Evolutionary conservation across 2,113 vertebrate genomes (phyloP), one percentile per base, ranked within the genome.

Genomic region (Cyanoderma ruficeps): DNA sequence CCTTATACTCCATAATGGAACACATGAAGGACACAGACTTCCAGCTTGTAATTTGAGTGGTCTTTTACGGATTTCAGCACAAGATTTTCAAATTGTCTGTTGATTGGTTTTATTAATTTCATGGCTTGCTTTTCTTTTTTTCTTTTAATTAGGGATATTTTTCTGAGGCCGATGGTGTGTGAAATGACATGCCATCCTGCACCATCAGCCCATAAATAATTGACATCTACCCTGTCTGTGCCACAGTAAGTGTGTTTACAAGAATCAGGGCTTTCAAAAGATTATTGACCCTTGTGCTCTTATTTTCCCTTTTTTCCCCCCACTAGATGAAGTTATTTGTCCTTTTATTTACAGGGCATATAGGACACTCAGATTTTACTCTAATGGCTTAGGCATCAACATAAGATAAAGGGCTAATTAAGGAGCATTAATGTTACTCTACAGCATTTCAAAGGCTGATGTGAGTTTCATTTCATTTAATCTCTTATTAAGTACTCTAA

Each of bases 131-230:
- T 71, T 78, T 4, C 5, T 22, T 8, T 84, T 87, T 56, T 56
- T 23, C 42, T 70, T 86, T 68, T 16, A 53, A 91, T 87, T 84
- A 64, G 19, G n/a, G 23, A 7, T 75, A 53, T 90, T 94, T 87
- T 87, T 87, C 61, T 83, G 65, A 87, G 70, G 74, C 61, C 91
- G 92, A 87, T 79, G 61, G 22, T 82, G 78, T 95, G 83, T 81
- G 83, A 95, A 96, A 95, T 84, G 69, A 71, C 56, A 60, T 78
- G 42, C 69, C 52, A 78, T 65, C 56, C 68, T 84, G 47, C 41
- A 87, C 52, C 28, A 89, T 83, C 52, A 78, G 31, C 44, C 60
- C 39, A 87, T 87, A 95, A 95, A 94, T 92, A 94, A 91, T 92
- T 94, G 60, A 89, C 56, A 56, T 87, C 37, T 23, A 28, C 23